Conservation (phyloP, 2,888 invertebrate species). For the Chalcis sispes region DNA sequence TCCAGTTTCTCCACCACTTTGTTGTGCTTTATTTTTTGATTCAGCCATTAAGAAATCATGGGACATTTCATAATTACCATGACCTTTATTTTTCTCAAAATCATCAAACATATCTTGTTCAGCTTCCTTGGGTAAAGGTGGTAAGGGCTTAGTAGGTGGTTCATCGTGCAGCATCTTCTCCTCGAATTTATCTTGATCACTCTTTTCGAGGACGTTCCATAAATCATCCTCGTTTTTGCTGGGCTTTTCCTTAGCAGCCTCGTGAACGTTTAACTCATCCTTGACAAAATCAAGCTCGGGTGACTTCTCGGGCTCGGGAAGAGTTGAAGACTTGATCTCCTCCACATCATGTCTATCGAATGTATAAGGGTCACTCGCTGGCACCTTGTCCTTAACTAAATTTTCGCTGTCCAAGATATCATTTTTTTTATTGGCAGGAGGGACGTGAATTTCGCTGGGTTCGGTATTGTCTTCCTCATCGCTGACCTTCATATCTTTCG, state of each 20-base stretch:
- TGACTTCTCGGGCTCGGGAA: conserved; percentile 65
- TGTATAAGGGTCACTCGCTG: conserved; percentile 11
- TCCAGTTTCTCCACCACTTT: conserved; percentile 60
- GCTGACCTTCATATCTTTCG: conserved; percentile 25
- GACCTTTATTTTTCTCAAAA: conserved; percentile 23
- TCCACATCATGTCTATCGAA: conserved; percentile 46
- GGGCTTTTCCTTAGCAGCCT: conserved; percentile 58
- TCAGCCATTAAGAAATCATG: conserved; percentile 62
- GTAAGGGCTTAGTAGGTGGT: conserved; percentile 70
- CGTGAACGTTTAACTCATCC: conserved; percentile 58
- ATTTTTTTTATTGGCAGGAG: conserved; percentile 9
- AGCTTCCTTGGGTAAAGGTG: conserved; percentile 68
- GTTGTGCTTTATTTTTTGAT: conserved; percentile 49
- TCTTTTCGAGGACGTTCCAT: conserved; percentile 50
- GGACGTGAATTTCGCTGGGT: conserved; percentile 36
- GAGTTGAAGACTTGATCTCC: conserved; percentile 63
- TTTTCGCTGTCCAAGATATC: conserved; percentile 43
- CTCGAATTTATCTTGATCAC: conserved; percentile 27
- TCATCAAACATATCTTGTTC: conserved; percentile 56
- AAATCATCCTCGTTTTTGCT: conserved; percentile 41
- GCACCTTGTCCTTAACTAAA: conserved; percentile 28
- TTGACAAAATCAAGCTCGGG: conserved; percentile 63
- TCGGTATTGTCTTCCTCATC: conserved; percentile 46
- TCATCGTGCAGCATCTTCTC: conserved; percentile 55
- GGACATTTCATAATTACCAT: conserved; percentile 61